phyloP scores from a whole-genome alignment of 2,113 vertebrate species.

The Sterna hirundo region DNA sequence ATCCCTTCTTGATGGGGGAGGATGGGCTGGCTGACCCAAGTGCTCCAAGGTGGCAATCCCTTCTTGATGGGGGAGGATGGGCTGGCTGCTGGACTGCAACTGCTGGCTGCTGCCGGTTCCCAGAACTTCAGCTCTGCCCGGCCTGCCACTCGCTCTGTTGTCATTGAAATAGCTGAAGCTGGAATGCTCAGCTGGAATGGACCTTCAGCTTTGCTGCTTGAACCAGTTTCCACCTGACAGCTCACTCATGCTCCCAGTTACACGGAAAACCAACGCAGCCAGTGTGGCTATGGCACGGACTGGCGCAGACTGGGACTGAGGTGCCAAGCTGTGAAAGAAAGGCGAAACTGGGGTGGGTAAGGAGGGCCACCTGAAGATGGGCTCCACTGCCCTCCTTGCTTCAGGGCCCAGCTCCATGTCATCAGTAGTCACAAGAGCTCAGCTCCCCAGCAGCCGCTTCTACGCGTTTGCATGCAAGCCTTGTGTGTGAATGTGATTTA shows the following conservation, averaged over 20 bases:
- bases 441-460: background rate
- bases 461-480: background rate
- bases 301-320: background rate
- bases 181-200: background rate
- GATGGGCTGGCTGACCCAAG: background rate
- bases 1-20: background rate
- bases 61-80: background rate
- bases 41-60: background rate
- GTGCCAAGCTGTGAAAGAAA: background rate
- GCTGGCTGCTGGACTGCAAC: background rate
- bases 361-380: background rate
- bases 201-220: background rate
- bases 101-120: background rate
- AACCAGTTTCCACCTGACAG: background rate
- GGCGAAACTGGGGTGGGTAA: background rate
- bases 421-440: background rate
- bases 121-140: background rate
- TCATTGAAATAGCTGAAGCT: background rate
- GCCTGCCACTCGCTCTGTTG: background rate
- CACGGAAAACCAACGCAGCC: background rate
- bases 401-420: background rate
- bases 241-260: background rate
- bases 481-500: background rate
- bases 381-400: background rate
- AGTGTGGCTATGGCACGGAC: background rate